Percentiles rank a stretch among this genome's conserved stretches.
phyloP scores from a whole-genome alignment of 1,140 invertebrate species.

The Pararge aegeria region DNA sequence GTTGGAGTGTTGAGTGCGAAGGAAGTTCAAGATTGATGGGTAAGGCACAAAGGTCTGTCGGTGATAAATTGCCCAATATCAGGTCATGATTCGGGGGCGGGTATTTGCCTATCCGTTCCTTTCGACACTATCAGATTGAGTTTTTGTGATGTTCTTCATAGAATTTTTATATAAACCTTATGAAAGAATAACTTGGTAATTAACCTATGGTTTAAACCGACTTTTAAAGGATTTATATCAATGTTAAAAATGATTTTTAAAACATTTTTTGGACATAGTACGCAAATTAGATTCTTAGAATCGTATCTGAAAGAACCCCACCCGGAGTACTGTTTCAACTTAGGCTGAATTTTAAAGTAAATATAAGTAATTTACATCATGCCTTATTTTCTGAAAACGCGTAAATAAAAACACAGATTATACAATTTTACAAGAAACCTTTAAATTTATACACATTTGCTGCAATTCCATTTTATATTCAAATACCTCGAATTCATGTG shows the following conservation, averaged over 20 bases:
- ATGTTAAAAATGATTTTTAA: too few species aligned
- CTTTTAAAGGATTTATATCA: too few species aligned
- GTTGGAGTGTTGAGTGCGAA: conserved; percentile 67
- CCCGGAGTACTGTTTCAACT: too few species aligned
- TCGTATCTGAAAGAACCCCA: too few species aligned
- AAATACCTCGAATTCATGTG: conserved; percentile 58
- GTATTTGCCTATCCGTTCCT: conserved; percentile 66
- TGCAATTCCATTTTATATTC: conserved; percentile 31
- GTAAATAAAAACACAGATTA: too few species aligned
- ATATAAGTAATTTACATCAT: too few species aligned
- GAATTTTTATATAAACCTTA: conserved; percentile 12
- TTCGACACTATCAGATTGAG: conserved; percentile 31
- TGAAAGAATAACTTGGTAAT: too few species aligned
- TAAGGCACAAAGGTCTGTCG: conserved; percentile 66
- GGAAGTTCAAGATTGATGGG: conserved; percentile 71
- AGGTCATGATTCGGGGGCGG: conserved; percentile 67
- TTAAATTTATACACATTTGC: not conserved
- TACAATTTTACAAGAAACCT: not conserved
- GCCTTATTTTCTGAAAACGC: too few species aligned
- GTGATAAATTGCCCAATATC: conserved; percentile 76
- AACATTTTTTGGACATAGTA: too few species aligned
- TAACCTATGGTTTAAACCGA: too few species aligned
- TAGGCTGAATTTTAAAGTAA: too few species aligned
- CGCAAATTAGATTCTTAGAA: too few species aligned
- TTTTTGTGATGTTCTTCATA: conserved; percentile 21